A percentile compares a stretch with the other conserved stretches of the same genome.
Evolutionary conservation across 1,140 invertebrate genomes (phyloP).

Genomic region (Stenopsyche tienmushanensis): DNA sequence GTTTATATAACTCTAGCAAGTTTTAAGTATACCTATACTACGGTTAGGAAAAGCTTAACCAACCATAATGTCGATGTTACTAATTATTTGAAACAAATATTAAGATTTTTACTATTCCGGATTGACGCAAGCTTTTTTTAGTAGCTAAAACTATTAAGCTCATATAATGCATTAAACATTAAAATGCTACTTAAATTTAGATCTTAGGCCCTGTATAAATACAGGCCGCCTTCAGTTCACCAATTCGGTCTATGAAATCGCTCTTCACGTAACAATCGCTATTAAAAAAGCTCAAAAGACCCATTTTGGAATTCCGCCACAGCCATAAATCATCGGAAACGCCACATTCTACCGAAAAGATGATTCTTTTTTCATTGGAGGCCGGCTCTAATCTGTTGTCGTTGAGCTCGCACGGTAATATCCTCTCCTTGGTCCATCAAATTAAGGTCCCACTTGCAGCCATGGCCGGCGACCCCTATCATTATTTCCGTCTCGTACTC

Average conservation of each 20-base stretch:
- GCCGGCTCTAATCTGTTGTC: slow-evolving; percentile 22
- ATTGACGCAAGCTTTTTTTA: no score
- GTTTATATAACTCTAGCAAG: no score
- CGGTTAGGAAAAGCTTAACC: no score
- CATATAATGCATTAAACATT: no score
- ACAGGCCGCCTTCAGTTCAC: background rate
- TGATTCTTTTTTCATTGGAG: background rate
- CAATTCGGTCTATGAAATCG: background rate
- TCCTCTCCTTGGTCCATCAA: slow-evolving; percentile 8
- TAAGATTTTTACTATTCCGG: no score
- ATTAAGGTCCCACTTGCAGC: slow-evolving; percentile 9
- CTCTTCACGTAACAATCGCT: background rate
- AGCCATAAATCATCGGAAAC: slow-evolving; percentile 26
- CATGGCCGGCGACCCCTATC: slow-evolving; percentile 22
- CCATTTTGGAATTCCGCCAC: slow-evolving; percentile 15
- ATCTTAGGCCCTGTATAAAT: no score
- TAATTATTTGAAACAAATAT: no score
- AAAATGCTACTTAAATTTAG: no score
- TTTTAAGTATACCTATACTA: no score
- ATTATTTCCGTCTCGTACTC: slow-evolving; percentile 32
- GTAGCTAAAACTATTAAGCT: no score
- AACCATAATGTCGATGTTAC: no score
- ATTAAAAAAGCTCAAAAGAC: slow-evolving; percentile 11
- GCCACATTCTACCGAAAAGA: background rate
- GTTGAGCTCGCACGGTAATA: slow-evolving; percentile 10